Percentiles rank a stretch among this genome's conserved stretches.
Evolutionary conservation across 2,888 invertebrate genomes (phyloP).

Genomic region (Brachynemurus nebulosus): DNA sequence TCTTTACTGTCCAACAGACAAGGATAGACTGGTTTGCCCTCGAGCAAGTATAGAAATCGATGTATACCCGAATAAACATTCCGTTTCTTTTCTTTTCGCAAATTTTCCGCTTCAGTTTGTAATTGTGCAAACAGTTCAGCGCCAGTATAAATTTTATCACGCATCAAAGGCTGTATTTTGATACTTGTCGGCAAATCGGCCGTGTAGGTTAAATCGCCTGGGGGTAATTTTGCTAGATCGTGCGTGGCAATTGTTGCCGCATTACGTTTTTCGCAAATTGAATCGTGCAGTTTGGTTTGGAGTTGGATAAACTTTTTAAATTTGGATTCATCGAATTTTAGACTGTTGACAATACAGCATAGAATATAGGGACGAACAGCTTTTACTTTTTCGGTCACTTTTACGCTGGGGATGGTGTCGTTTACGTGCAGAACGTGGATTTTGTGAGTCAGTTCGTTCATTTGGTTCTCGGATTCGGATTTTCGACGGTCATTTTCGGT

Average conservation of each 20-base stretch:
- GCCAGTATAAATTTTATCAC: slow-evolving; percentile 45
- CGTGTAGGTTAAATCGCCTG: slow-evolving; percentile 49
- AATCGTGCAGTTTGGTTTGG: slow-evolving; percentile 64
- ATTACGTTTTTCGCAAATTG: slow-evolving; percentile 63
- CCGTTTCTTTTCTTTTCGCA: slow-evolving; percentile 73
- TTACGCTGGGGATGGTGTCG: slow-evolving; percentile 36
- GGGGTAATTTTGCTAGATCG: slow-evolving; percentile 47
- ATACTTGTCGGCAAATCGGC: slow-evolving; percentile 50
- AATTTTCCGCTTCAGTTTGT: slow-evolving; percentile 59
- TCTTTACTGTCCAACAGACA: slow-evolving; percentile 50
- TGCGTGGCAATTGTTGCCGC: slow-evolving; percentile 74
- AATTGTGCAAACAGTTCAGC: slow-evolving; percentile 52
- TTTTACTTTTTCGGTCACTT: slow-evolving; percentile 41
- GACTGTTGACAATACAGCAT: slow-evolving; percentile 52
- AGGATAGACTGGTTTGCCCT: slow-evolving; percentile 59
- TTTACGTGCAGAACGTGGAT: slow-evolving; percentile 26
- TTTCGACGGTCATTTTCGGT: slow-evolving; percentile 24
- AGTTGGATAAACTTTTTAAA: slow-evolving; percentile 66
- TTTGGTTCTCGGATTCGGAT: slow-evolving; percentile 15
- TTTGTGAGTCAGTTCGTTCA: slow-evolving; percentile 25
- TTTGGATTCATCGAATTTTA: slow-evolving; percentile 45
- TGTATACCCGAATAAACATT: slow-evolving; percentile 71
- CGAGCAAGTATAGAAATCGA: slow-evolving; percentile 66
- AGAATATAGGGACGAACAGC: slow-evolving; percentile 54
- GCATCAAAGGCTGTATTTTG: slow-evolving; percentile 50